Conservation (phyloP, 2,113 vertebrate species). For the rabbit (Oryctolagus cuniculus) region mOryCun1.1 NC_091453.1:96060501-96061000, state of each 20-base stretch:
- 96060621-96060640: not conserved
- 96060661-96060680: not conserved
- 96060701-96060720: conserved; percentile 1
- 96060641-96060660: conserved; percentile 31
- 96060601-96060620: not conserved
- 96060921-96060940: conserved; percentile 47
- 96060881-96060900: conserved; percentile 38
- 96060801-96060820: conserved; percentile 30
- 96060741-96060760: conserved; percentile 17
- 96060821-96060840: conserved; percentile 45
- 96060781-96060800: conserved; percentile 42
- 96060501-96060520: not conserved
- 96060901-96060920: not conserved
- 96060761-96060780: not conserved
- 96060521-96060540: not conserved
- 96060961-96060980: conserved; percentile 52
- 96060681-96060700: conserved; percentile 30
- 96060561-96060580: conserved; percentile 6
- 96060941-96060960: conserved; percentile 40
- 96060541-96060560: conserved; percentile 17
- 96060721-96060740: not conserved
- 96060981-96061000: conserved; percentile 17
- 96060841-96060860: conserved; percentile 42
- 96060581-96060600: not conserved
- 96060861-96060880: conserved; percentile 1